Conservation (phyloP, 2,113 vertebrate species). For the Brienomyrus longianalis region DNA sequence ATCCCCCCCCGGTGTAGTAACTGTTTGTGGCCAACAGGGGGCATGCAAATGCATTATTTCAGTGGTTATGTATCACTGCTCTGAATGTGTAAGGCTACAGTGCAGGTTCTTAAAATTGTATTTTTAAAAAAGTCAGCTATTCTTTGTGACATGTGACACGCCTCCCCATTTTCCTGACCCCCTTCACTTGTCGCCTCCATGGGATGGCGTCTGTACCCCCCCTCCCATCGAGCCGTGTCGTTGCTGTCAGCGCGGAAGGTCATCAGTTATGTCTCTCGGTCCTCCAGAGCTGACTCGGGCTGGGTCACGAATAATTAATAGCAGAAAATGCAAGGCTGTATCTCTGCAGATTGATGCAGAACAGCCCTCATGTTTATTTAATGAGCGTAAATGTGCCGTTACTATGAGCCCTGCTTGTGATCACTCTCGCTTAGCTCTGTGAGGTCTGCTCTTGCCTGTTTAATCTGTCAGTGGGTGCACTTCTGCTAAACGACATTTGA, state of each 20-base stretch:
- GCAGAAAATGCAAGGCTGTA: conserved; percentile 31
- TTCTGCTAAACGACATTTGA: not conserved
- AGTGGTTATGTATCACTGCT: not conserved
- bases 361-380: conserved; percentile 51
- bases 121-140: not conserved
- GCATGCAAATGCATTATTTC: not conserved
- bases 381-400: conserved; percentile 45
- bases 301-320: conserved; percentile 42
- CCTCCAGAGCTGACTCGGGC: conserved; percentile 14
- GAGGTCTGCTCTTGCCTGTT: conserved; percentile 22
- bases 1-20: not conserved
- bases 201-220: not conserved
- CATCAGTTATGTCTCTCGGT: conserved; percentile 1
- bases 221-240: not conserved
- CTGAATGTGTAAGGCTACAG: not conserved
- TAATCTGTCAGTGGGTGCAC: not conserved
- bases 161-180: not conserved
- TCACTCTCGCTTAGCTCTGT: conserved; percentile 43
- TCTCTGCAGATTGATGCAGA: conserved; percentile 19
- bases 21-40: not conserved
- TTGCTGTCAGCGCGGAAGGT: not conserved
- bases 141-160: not conserved
- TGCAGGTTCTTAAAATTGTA: not conserved
- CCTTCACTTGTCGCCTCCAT: not conserved
- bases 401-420: conserved; percentile 39